Evolutionary conservation across 2,113 vertebrate species (phyloP).

Genomic region (Tupaia chinensis): DNA sequence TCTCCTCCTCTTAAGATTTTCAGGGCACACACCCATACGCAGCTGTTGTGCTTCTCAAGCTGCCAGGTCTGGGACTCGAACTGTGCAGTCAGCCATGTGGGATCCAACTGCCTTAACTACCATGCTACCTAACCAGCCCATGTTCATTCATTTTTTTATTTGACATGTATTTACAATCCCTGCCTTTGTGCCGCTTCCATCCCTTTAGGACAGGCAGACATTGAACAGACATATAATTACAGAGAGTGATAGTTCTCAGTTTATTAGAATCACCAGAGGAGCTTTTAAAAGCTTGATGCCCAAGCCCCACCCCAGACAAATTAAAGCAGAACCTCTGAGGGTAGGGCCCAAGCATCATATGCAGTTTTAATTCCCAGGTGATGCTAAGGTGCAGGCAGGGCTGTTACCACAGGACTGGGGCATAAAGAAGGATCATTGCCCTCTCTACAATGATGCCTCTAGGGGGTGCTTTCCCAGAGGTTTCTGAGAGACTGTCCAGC

Average conservation of each 20-base stretch:
- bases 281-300: background rate
- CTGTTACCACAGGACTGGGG: background rate
- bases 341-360: background rate
- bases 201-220: background rate
- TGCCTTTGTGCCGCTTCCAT: background rate
- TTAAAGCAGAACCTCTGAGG: background rate
- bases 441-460: background rate
- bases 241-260: background rate
- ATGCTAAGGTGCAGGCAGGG: background rate
- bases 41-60: too few species aligned
- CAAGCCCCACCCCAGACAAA: background rate
- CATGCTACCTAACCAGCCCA: too few species aligned
- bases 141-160: background rate
- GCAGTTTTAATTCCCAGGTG: background rate
- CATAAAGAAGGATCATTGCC: background rate
- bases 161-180: slow-evolving; percentile 7
- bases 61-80: too few species aligned
- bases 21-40: too few species aligned
- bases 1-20: too few species aligned
- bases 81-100: too few species aligned
- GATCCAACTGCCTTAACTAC: too few species aligned
- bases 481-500: background rate
- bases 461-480: background rate
- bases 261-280: background rate
- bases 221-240: background rate